Percentiles rank a stretch among this genome's conserved stretches.
Evolutionary conservation across 2,113 vertebrate species (phyloP).

Genomic region (Butastur rufipennis): DNA sequence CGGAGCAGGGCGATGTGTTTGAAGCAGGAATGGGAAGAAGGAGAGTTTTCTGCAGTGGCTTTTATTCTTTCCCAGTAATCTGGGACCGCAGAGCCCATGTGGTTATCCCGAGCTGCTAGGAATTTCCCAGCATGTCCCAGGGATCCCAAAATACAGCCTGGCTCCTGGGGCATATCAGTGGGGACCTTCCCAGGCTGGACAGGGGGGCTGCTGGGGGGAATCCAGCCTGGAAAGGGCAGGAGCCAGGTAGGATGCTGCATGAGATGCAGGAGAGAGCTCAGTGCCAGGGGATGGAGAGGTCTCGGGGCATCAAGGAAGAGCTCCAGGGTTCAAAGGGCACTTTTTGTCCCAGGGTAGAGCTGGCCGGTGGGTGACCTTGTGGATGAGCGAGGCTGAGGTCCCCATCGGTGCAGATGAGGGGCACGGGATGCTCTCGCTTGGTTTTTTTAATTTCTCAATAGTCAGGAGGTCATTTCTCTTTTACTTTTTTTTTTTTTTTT

Average conservation of each 20-base stretch:
- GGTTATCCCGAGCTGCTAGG: slow-evolving; percentile 43
- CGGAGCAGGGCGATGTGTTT: fast-evolving
- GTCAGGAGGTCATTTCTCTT: neutral
- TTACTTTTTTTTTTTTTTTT: neutral
- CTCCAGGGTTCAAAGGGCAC: neutral
- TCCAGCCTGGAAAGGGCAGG: neutral
- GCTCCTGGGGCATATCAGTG: slow-evolving; percentile 33
- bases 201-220: neutral
- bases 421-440: neutral
- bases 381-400: neutral
- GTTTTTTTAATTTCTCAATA: neutral
- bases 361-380: fast-evolving
- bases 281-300: neutral
- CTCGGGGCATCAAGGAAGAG: neutral
- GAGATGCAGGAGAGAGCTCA: neutral
- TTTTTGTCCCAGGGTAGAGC: neutral
- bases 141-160: slow-evolving; percentile 40
- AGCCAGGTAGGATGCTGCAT: neutral
- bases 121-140: slow-evolving; percentile 58
- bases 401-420: fast-evolving
- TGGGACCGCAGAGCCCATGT: neutral
- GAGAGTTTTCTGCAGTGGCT: neutral
- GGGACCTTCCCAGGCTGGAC: slow-evolving; percentile 57
- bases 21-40: neutral
- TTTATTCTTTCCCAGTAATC: neutral